Base-by-base conservation (phyloP, 2,888 invertebrate species). In the Blera fallax region DNA sequence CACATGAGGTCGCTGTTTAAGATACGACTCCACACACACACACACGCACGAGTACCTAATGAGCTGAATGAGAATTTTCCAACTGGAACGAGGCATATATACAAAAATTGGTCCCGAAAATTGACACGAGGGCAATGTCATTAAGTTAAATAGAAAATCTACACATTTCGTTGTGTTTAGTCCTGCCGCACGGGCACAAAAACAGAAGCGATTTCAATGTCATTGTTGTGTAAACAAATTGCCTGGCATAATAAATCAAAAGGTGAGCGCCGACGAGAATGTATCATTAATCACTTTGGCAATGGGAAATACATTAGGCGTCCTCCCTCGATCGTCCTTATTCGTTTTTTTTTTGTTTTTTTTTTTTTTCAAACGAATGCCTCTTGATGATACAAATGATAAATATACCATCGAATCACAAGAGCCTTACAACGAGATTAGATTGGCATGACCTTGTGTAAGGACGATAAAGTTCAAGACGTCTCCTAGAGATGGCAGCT, bases 201-300 rank as follows among this genome's bases (percentile, higher is more conserved):
- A 32, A 52, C 14, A 76, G 48, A 58, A 56, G 5, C 43, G 24
- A 60, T 72, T 79, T 72, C 79, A 73, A 69, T 77, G 83, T 54
- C 73, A 77, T 72, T 78, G 58, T 83, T 78, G 78, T 84, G 70
- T 74, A 74, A 84, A 84, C 78, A 84, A 84, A 74, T 84, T 79
- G 74, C 79, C 70, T 50, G 58, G 24, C 50, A 70, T 70, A 60
- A 84, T 84, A 84, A 84, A 84, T 84, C 83, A 84, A 84, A 79
- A 79, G 69, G 79, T 79, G 79, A 83, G 72, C 72, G n/a, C 56
- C 45, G 34, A 21, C 18, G 24, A 45, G 65, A 83, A 78, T 70
- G 56, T 70, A 50, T 84, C 84, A 84, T 84, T 79, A 84, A 84
- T 84, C 84, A 84, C 74, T 70, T 43, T 69, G 74, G 74, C 79